Conservation (phyloP, 2,888 invertebrate species). For the Drosophila cyrtoloma region DNA sequence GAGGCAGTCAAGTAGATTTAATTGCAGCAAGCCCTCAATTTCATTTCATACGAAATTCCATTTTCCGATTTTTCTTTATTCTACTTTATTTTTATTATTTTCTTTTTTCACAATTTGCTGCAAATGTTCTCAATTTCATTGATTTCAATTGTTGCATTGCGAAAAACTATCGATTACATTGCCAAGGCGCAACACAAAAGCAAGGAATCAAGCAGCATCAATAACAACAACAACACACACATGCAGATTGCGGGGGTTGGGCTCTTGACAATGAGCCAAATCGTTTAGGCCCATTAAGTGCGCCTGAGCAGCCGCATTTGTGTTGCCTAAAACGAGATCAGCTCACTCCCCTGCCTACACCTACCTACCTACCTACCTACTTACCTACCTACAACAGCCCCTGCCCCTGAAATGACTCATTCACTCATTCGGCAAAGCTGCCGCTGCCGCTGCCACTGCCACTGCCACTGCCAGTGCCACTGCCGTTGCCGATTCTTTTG, state of each 20-base stretch:
- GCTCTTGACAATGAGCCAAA: slow-evolving; percentile 49
- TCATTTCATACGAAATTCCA: slow-evolving; percentile 49
- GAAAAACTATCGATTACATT: slow-evolving; percentile 77
- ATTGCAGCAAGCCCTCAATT: slow-evolving; percentile 68
- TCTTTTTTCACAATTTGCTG: slow-evolving; percentile 27
- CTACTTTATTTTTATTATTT: slow-evolving; percentile 14
- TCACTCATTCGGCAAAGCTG: too few species aligned
- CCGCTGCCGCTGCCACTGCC: neutral
- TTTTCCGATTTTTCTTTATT: slow-evolving; percentile 35
- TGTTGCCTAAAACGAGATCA: slow-evolving; percentile 52
- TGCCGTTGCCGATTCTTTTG: slow-evolving; percentile 15
- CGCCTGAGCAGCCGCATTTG: slow-evolving; percentile 23
- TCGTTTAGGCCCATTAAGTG: slow-evolving; percentile 65
- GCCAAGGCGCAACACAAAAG: slow-evolving; percentile 31
- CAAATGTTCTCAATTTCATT: slow-evolving; percentile 79
- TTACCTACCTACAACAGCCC: neutral
- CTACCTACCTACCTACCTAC: neutral
- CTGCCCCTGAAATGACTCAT: neutral
- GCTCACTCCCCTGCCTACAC: slow-evolving; percentile 28
- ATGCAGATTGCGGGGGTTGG: slow-evolving; percentile 25
- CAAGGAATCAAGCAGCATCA: slow-evolving; percentile 8
- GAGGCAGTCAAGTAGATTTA: slow-evolving; percentile 78
- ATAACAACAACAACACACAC: slow-evolving; percentile 8
- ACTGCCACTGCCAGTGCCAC: neutral
- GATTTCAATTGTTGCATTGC: slow-evolving; percentile 73